Evolutionary conservation across 2,888 invertebrate species (phyloP).

Genomic region (Chrysomela aeneicollis): DNA sequence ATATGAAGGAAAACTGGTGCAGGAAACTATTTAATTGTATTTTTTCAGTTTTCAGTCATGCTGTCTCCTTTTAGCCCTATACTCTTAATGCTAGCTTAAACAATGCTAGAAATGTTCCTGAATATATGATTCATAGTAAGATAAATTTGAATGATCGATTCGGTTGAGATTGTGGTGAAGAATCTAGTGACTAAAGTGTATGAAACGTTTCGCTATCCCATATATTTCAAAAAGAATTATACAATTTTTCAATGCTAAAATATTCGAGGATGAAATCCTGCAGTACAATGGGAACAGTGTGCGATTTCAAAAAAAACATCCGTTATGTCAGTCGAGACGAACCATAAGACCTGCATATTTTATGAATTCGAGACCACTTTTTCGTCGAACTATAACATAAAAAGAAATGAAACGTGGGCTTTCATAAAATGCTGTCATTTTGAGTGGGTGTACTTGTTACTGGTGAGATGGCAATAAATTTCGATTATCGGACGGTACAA

Average conservation of each 20-base stretch:
- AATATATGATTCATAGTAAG: no score
- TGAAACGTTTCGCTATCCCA: no score
- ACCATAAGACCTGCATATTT: not conserved
- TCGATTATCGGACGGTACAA: slow-evolving; percentile 37
- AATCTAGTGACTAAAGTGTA: no score
- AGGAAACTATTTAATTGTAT: no score
- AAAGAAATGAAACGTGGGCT: slow-evolving; percentile 39
- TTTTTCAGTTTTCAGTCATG: no score
- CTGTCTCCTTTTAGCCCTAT: no score
- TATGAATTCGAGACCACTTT: not conserved
- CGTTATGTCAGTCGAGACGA: not conserved
- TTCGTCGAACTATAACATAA: slow-evolving; percentile 6
- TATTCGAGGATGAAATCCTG: not conserved
- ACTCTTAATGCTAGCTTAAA: no score
- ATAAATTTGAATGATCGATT: no score
- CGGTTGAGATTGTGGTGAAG: no score
- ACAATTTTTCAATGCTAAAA: not conserved
- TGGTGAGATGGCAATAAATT: slow-evolving; percentile 46
- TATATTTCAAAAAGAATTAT: no score
- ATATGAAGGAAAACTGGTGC: no score
- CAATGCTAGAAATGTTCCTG: no score
- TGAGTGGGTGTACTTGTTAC: slow-evolving; percentile 39
- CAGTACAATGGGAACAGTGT: not conserved
- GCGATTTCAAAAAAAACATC: not conserved
- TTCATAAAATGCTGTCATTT: slow-evolving; percentile 37